Base-by-base conservation (phyloP, 1,140 invertebrate species). In the Papilio xuthus region DNA sequence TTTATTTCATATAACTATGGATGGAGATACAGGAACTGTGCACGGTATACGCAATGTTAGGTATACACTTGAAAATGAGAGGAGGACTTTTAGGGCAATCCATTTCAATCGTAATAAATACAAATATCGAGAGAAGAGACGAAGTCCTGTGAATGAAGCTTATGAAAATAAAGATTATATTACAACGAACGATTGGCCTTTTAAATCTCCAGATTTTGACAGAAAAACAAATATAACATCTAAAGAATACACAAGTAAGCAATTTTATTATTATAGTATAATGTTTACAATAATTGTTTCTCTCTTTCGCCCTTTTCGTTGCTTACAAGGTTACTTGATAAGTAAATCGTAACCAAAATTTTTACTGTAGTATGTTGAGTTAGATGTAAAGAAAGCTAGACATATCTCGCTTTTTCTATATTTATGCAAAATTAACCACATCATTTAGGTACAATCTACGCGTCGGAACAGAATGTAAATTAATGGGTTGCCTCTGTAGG, bases 11-110 rank as follows among this genome's bases (percentile, higher is more conserved):
- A 41, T 71, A 71, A 44, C 15, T 44, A 71, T 71, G 70, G 70
- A 71, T 37, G 70, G 70, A 10, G 70, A 71, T 42, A 71, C 41
- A 12, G 70, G 70, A 9, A 71, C 41, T 9, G 41, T 20, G 12
- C 70, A 42, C 18, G n/a, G 41, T 71, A n/a, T 44, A 41, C 37
- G 37, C 12, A 42, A 41, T 71, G 41, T 42, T 7, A 71, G 20
- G n/a, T 71, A 71, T 44, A 41, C 9, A 23, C n/a, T 71, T 71
- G 70, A 23, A 71, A 71, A 71, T 44, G 70, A 71, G 12, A 71
- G 18, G 37, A 13, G n/a, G 18, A 44, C n/a, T 20, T 23, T 41
- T n/a, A 12, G 6, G 32, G 20, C n/a, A 23, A 13, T 42, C n/a
- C 32, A 71, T 44, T 71, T 44, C 32, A 41, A 42, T 71, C n/a